Percentiles rank a stretch among this genome's conserved stretches.
phyloP scores from a whole-genome alignment of 1,140 invertebrate species.

The Centruroides vittatus region DNA sequence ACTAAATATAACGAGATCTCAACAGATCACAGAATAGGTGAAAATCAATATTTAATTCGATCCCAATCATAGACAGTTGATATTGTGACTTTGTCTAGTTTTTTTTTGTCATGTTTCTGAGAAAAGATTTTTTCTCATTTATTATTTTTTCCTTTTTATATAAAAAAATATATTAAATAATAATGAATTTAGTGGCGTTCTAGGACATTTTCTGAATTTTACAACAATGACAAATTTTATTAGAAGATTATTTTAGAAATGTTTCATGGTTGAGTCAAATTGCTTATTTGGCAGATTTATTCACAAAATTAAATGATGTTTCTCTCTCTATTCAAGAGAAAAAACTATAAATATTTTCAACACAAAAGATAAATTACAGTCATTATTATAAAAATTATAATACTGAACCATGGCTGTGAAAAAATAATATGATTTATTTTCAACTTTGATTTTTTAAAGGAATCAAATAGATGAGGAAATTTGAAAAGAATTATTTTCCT shows the following conservation, averaged over 20 bases:
- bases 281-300: background rate
- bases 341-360: background rate
- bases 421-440: background rate
- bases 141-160: too few species aligned
- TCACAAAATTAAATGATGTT: background rate
- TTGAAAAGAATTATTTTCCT: background rate
- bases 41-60: too few species aligned
- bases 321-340: background rate
- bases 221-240: background rate
- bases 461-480: background rate
- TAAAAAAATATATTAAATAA: background rate
- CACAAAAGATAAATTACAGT: background rate
- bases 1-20: too few species aligned
- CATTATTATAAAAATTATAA: background rate
- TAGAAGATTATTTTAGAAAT: background rate
- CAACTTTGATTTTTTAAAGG: background rate
- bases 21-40: too few species aligned
- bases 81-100: too few species aligned
- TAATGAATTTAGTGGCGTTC: background rate
- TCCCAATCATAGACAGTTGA: too few species aligned
- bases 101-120: too few species aligned
- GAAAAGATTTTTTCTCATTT: too few species aligned
- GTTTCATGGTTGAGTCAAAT: background rate
- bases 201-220: background rate
- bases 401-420: background rate